Conservation (phyloP, 2,888 invertebrate species). For the Stegana nigrithorax region DNA sequence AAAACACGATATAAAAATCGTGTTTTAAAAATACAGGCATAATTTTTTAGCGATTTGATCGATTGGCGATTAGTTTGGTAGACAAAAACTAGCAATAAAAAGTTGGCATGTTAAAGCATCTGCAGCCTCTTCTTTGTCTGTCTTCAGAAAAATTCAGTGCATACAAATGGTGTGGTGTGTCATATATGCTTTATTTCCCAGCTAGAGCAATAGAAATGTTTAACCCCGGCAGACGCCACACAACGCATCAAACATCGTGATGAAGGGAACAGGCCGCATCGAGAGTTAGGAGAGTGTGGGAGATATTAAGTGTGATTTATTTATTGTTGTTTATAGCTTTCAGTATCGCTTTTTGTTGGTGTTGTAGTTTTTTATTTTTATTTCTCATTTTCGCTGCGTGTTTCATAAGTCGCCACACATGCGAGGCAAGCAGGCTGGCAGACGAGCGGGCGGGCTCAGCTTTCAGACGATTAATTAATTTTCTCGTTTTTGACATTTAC, state of each 20-base stretch:
- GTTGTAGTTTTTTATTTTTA: not conserved
- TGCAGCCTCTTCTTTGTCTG: not conserved
- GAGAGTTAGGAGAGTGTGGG: not conserved
- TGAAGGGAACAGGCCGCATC: not conserved
- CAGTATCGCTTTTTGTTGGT: not conserved
- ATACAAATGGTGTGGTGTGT: not conserved
- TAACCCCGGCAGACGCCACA: not conserved
- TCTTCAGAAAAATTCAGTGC: too few species aligned
- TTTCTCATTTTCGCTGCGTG: not conserved
- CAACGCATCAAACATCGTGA: not conserved
- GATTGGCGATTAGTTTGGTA: slow-evolving; percentile 30
- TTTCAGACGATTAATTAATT: slow-evolving; percentile 51
- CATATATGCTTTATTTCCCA: slow-evolving; percentile 5
- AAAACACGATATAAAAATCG: not conserved
- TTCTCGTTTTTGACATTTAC: slow-evolving; percentile 52
- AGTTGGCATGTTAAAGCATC: not conserved
- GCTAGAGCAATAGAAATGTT: not conserved
- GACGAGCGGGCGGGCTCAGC: slow-evolving; percentile 13
- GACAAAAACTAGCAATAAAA: too few species aligned
- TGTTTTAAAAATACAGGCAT: slow-evolving; percentile 27
- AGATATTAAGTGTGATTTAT: slow-evolving; percentile 8
- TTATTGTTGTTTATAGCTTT: slow-evolving; percentile 9
- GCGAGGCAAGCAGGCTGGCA: too few species aligned
- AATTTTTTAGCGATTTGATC: slow-evolving; percentile 29
- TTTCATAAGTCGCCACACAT: not conserved